Percentiles rank a stretch among this genome's conserved stretches.
Evolutionary conservation across 2,797 vertebrate species (phyloP).

Genomic region (Eulemur rubriventer): DNA sequence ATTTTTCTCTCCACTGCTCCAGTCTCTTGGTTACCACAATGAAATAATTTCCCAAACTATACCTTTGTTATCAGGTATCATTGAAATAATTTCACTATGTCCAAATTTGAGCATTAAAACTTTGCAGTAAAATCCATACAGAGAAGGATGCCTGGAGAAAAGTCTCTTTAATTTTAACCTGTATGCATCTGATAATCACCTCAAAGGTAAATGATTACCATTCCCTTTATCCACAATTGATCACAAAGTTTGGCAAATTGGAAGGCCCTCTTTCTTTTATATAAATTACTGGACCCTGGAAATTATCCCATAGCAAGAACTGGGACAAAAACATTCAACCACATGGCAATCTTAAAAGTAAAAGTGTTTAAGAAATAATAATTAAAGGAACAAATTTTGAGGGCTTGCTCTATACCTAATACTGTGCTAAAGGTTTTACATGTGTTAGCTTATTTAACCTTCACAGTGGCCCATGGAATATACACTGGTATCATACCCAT

Average conservation of each 20-base stretch:
- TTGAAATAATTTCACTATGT: conserved; percentile 50
- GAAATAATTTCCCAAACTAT: conserved; percentile 48
- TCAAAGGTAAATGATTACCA: background rate
- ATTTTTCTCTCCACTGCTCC: background rate
- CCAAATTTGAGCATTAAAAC: conserved; percentile 34
- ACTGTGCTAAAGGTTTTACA: background rate
- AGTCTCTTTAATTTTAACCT: conserved; percentile 46
- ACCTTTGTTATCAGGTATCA: conserved; percentile 29
- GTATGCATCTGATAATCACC: background rate
- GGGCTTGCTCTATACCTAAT: background rate
- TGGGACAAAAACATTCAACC: background rate
- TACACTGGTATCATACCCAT: background rate
- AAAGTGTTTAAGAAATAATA: background rate
- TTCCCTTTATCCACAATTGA: background rate
- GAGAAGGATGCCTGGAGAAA: background rate
- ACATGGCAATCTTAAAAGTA: background rate
- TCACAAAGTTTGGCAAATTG: background rate
- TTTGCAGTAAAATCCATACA: conserved; percentile 29
- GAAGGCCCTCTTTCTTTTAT: conserved; percentile 9
- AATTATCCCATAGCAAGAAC: background rate
- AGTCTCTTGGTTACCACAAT: conserved; percentile 19
- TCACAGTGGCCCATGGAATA: background rate
- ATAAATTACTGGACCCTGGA: background rate
- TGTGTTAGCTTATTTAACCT: background rate
- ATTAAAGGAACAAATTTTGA: background rate